phyloP scores from a whole-genome alignment of 1,140 invertebrate species.

The Aleiodes sp. region DNA sequence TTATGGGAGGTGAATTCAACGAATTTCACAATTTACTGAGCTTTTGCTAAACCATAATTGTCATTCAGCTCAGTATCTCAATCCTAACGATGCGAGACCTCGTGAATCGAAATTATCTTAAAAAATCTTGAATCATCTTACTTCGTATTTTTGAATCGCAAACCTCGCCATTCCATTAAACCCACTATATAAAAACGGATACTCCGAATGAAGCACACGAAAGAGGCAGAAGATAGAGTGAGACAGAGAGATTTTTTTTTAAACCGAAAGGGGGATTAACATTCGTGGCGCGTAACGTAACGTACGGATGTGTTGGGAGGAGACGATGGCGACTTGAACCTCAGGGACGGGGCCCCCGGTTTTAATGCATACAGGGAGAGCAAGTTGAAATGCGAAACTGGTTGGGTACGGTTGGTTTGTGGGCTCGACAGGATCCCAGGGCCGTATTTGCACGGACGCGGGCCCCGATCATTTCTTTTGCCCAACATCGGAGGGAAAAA shows the following conservation, averaged over 20 bases:
- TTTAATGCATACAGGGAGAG: background rate
- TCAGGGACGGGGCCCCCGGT: constrained; percentile 27
- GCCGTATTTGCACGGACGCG: background rate
- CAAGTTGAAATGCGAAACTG: constrained; percentile 20
- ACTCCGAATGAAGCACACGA: background rate
- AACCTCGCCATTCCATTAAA: background rate
- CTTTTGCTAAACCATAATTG: no score
- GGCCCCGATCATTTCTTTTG: no score
- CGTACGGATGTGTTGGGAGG: constrained; percentile 32
- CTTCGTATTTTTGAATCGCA: background rate
- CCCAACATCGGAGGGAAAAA: background rate
- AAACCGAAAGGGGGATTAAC: background rate
- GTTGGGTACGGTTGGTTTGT: constrained; percentile 24
- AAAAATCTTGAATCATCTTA: background rate
- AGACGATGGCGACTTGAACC: constrained; percentile 24
- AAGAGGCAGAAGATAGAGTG: background rate
- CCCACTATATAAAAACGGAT: background rate
- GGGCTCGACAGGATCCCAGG: background rate
- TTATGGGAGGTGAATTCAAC: no score
- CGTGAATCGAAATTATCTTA: no score
- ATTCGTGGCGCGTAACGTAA: constrained; percentile 35
- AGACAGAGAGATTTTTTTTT: background rate
- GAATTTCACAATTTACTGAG: no score
- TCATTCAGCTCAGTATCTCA: no score
- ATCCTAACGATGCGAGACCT: no score